Conservation (phyloP, 2,113 vertebrate species). For the Notechis scutatus region DNA sequence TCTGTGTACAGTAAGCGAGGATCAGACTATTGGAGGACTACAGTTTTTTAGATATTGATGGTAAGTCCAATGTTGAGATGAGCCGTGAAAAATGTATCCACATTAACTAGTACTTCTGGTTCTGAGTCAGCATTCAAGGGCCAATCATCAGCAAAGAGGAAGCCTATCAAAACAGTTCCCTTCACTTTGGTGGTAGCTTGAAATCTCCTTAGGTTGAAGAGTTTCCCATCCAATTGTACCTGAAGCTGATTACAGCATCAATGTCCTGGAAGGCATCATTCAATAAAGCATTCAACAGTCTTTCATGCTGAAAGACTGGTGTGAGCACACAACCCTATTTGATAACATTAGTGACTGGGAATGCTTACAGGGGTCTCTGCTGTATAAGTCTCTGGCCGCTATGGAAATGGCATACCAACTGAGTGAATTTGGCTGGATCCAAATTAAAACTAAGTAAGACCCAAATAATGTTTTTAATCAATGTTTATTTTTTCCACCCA, state of each 20-base stretch:
- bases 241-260: not conserved
- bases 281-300: not conserved
- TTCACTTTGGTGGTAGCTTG: not conserved
- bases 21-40: not conserved
- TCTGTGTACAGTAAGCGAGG: not conserved
- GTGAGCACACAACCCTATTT: not conserved
- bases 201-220: not conserved
- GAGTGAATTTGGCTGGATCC: not conserved
- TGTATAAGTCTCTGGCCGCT: not conserved
- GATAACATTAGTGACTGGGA: not conserved
- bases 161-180: not conserved
- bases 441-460: not conserved
- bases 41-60: not conserved
- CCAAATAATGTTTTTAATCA: not conserved
- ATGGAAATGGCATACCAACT: not conserved
- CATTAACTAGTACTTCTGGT: not conserved
- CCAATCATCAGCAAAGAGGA: not conserved
- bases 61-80: not conserved
- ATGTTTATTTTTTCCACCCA: not conserved
- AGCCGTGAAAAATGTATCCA: not conserved
- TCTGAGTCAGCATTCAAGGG: not conserved
- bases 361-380: not conserved
- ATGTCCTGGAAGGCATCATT: not conserved
- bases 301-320: not conserved
- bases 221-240: not conserved